Evolutionary conservation across 2,888 invertebrate genomes (phyloP).

Genomic region (Meiosimyza platycephala): DNA sequence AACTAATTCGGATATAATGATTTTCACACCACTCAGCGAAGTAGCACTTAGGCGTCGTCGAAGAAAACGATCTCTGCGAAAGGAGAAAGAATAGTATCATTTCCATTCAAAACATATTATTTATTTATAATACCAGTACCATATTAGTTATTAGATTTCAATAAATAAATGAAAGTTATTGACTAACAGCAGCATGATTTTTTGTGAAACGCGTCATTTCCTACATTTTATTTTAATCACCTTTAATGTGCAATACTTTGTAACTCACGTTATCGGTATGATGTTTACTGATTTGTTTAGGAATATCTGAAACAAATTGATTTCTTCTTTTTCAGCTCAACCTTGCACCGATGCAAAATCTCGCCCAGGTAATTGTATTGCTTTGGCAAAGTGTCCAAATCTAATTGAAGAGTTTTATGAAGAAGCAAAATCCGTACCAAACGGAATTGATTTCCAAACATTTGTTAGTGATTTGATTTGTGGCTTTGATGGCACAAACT

Average conservation of each 20-base stretch:
- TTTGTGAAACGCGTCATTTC: not conserved
- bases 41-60: conserved; percentile 49
- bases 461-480: conserved; percentile 76
- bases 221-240: not conserved
- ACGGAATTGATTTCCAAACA: conserved; percentile 62
- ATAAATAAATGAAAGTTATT: not conserved
- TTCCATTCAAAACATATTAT: conserved; percentile 1
- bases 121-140: conserved; percentile 14
- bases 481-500: conserved; percentile 74
- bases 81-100: not conserved
- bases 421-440: conserved; percentile 50
- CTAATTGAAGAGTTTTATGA: conserved; percentile 66
- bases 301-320: no score
- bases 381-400: conserved; percentile 69
- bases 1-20: conserved; percentile 55
- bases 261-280: not conserved
- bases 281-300: no score
- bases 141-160: conserved; percentile 17
- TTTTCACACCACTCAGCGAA: conserved; percentile 53
- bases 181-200: not conserved
- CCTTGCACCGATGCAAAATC: conserved; percentile 69
- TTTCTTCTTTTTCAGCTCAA: conserved; percentile 52
- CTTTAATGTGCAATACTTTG: not conserved
- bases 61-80: conserved; percentile 26
- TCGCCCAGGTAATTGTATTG: conserved; percentile 70